Base-by-base conservation (phyloP, 2,113 vertebrate species). In the Chaetodon auriga region DNA sequence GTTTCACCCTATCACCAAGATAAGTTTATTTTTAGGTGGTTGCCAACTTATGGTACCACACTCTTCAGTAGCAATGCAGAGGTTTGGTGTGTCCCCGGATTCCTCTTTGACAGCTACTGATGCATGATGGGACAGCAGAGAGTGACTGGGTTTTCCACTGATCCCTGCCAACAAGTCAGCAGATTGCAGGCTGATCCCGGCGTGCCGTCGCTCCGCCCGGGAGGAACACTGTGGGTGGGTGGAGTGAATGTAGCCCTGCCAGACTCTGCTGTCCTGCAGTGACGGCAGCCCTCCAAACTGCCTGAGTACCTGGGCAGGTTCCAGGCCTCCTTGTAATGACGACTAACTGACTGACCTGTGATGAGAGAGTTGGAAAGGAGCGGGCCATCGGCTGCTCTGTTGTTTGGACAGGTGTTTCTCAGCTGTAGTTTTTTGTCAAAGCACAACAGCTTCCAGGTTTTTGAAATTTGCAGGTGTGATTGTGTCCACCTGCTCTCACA, bases 161-260 rank as follows among this genome's bases (percentile, higher is more conserved):
- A 82, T 70, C 49, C 25, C 55, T 83, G 83, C 83, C 87, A 90
- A 81, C 71, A 55, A 41, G 38, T 77, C 81, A 80, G 82, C 89
- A 92, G 83, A 90, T 82, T 91, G 89, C 78, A 62, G 63, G 70
- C 77, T 49, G 77, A 74, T 81, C 76, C 62, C 68, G 0, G 45
- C 41, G 6, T 84, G 64, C 51, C 5, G 23, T 41, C 11, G 7
- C 73, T 86, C 49, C 1, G 62, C 72, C 89, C 19, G 46, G 74
- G 76, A 88, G 65, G 53, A 74, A 35, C 48, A 23, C 66, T 66
- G 84, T 78, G 41, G 71, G 73, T 74, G 70, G 77, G 43, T 23
- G 63, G 10, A 86, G 65, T 51, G 80, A 78, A 61, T 68, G 70
- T 73, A 76, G n/a, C 43, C 35, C 45, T 81, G 83, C 79, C 83